A percentile compares a stretch with the other conserved stretches of the same genome.
phyloP scores from a whole-genome alignment of 1,140 invertebrate species.

The Watersipora subatra region DNA sequence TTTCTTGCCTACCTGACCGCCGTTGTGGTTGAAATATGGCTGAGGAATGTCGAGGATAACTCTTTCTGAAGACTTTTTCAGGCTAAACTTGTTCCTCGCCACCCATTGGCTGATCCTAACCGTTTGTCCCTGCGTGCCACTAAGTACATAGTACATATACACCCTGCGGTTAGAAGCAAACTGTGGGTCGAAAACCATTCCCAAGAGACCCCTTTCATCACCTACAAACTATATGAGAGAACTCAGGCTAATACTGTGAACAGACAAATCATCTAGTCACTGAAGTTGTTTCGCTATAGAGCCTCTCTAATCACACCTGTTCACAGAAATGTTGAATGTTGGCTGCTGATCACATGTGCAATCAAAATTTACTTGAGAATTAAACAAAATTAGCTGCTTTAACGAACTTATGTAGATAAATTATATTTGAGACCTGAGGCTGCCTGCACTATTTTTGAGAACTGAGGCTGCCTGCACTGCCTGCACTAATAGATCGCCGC shows the following conservation, averaged over 20 bases:
- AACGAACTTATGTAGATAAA: too few relatives aligned
- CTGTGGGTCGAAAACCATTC: slow-evolving; percentile 29
- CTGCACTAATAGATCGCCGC: too few relatives aligned
- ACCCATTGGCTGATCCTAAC: slow-evolving; percentile 27
- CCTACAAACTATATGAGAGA: slow-evolving; percentile 9
- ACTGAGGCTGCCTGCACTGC: too few relatives aligned
- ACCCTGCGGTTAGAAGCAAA: slow-evolving; percentile 23
- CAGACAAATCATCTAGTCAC: not conserved
- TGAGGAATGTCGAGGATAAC: slow-evolving; percentile 24
- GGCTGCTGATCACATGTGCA: too few relatives aligned
- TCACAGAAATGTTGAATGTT: too few relatives aligned
- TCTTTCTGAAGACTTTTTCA: slow-evolving; percentile 17
- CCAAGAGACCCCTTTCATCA: slow-evolving; percentile 32
- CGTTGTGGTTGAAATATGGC: slow-evolving; percentile 34
- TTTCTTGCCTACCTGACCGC: slow-evolving; percentile 30
- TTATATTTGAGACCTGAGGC: too few relatives aligned
- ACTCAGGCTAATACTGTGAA: not conserved
- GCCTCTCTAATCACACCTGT: too few relatives aligned
- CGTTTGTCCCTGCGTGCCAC: not conserved
- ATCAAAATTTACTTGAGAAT: too few relatives aligned
- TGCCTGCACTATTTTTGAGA: too few relatives aligned
- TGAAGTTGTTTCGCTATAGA: too few relatives aligned
- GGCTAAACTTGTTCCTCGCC: slow-evolving; percentile 15
- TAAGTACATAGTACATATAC: slow-evolving; percentile 26
- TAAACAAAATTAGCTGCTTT: too few relatives aligned